A percentile compares a stretch with the other conserved stretches of the same genome.
These are phyloP conservation scores for Enteromius trimaculatus DNA, from an alignment of 2,797 vertebrate species.

Conservation along the genomic window DNA sequence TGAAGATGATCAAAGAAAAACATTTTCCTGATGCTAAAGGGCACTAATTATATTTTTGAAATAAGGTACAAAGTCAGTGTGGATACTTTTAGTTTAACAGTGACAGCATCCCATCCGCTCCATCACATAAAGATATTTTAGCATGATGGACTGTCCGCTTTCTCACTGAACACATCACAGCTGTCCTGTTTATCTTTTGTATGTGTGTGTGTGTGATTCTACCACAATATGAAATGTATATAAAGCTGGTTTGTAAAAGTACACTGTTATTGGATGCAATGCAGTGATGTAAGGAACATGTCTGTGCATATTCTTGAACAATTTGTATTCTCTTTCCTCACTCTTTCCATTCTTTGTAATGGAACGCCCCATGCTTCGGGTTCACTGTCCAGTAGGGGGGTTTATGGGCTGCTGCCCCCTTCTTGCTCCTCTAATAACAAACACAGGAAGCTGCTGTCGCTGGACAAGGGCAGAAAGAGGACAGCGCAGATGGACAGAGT, in stretches of 20 bases:
- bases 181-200: background rate
- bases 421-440: slow-evolving; percentile 73
- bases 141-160: background rate
- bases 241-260: background rate
- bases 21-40: background rate
- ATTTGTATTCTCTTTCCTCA: background rate
- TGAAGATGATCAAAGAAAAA: background rate
- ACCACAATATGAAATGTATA: background rate
- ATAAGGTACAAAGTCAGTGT: no score
- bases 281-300: background rate
- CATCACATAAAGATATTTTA: background rate
- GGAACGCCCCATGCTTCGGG: slow-evolving; percentile 40
- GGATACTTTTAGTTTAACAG: background rate
- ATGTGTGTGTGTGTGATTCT: background rate
- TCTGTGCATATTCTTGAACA: background rate
- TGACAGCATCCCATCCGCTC: background rate
- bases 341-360: slow-evolving; percentile 10
- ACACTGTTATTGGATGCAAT: background rate
- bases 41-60: background rate
- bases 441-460: slow-evolving; percentile 76
- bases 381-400: slow-evolving; percentile 8
- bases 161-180: background rate
- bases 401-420: slow-evolving; percentile 30
- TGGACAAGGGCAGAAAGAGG: slow-evolving; percentile 60
- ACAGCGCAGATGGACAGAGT: slow-evolving; percentile 54